Evolutionary conservation across 2,113 vertebrate species (phyloP).

Genomic region (Ardeotis arabs): DNA sequence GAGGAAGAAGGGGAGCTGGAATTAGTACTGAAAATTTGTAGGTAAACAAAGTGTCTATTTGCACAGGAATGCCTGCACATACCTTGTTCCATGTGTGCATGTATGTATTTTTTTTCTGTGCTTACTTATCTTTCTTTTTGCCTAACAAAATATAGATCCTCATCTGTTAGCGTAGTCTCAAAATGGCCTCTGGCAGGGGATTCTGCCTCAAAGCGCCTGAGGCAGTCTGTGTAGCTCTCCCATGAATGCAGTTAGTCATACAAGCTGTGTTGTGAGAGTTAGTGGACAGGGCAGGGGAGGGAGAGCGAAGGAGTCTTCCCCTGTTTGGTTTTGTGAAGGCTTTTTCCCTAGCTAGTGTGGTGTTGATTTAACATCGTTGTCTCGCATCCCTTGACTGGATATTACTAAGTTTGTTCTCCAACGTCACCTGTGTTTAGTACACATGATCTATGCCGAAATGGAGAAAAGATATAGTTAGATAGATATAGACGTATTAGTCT

Average conservation of each 20-base stretch:
- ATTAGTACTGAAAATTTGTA: not conserved
- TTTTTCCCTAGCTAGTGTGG: rapidly evolving
- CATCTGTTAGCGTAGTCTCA: not conserved
- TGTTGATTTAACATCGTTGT: rapidly evolving
- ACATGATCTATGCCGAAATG: not conserved
- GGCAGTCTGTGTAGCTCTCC: rapidly evolving
- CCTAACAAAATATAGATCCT: not conserved
- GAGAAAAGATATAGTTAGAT: not conserved
- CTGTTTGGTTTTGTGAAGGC: rapidly evolving
- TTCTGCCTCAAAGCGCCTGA: not conserved
- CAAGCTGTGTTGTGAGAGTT: rapidly evolving
- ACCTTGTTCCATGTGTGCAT: rapidly evolving
- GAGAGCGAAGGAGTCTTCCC: rapidly evolving
- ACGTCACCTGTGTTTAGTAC: rapidly evolving
- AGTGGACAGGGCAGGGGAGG: not conserved
- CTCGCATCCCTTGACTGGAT: rapidly evolving
- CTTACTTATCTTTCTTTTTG: not conserved
- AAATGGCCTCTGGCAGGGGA: not conserved
- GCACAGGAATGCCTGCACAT: not conserved
- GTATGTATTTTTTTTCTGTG: not conserved
- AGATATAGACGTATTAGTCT: not conserved
- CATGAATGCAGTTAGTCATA: rapidly evolving
- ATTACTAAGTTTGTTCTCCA: not conserved
- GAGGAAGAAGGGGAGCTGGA: not conserved
- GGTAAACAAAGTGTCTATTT: not conserved